phyloP scores from a whole-genome alignment of 2,113 vertebrate genomes.

The Arothron firmamentum region DNA sequence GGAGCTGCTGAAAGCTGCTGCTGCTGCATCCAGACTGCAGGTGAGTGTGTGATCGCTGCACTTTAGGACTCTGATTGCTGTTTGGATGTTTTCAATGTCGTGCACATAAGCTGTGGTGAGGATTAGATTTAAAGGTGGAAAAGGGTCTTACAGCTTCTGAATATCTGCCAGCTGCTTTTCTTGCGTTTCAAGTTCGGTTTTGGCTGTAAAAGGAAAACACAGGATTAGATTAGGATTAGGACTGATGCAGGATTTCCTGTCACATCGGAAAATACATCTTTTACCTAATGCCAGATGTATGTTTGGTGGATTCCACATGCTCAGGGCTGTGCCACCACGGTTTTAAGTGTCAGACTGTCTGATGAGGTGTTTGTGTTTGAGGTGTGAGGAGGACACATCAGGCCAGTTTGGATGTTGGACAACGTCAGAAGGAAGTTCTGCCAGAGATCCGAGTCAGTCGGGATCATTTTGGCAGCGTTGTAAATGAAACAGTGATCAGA shows the following conservation, averaged over 20 bases:
- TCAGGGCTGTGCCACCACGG: constrained; percentile 49
- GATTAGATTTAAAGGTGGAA: background rate
- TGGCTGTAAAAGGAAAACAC: constrained; percentile 77
- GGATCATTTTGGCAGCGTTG: constrained; percentile 23
- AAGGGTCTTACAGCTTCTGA: constrained; percentile 82
- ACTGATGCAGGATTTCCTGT: constrained; percentile 15
- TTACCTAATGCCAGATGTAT: constrained; percentile 23
- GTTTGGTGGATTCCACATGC: constrained; percentile 45
- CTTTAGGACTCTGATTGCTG: constrained; percentile 21
- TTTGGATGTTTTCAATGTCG: constrained; percentile 18
- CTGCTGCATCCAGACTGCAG: no score
- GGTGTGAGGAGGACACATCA: constrained; percentile 8
- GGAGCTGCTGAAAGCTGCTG: constrained; percentile 49
- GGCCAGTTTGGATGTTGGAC: background rate
- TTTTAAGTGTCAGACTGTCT: constrained; percentile 50
- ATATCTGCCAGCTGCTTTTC: constrained; percentile 83
- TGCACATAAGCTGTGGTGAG: background rate
- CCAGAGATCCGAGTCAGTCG: constrained; percentile 37
- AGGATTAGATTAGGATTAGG: constrained; percentile 22
- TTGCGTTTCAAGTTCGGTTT: constrained; percentile 84
- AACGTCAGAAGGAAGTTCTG: constrained; percentile 40
- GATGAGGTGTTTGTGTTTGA: background rate
- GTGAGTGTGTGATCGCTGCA: no score
- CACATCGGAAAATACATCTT: constrained; percentile 12
- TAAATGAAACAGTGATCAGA: constrained; percentile 32